Conservation (phyloP, 2,113 vertebrate genomes). For the Nyctereutes procyonoides region DNA sequence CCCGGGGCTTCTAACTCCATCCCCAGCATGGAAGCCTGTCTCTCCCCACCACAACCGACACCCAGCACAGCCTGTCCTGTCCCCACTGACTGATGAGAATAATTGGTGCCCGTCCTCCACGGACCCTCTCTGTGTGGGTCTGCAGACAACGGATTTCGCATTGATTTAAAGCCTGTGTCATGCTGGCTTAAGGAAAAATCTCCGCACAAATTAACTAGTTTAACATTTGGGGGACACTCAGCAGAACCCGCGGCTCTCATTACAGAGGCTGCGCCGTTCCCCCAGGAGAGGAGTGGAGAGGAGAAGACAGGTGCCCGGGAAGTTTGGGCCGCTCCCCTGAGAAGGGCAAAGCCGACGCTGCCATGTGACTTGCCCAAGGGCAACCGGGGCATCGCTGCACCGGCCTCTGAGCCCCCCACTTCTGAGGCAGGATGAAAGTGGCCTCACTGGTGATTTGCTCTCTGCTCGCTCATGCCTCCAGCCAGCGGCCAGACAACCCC, state of each 20-base stretch:
- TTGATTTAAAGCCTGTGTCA: conserved; percentile 79
- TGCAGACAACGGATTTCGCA: conserved; percentile 75
- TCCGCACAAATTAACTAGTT: conserved; percentile 63
- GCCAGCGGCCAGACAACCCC: not conserved
- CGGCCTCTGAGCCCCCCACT: fast-evolving
- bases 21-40: fast-evolving
- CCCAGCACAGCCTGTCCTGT: not conserved
- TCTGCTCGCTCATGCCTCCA: fast-evolving
- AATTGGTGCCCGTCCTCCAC: conserved; percentile 38
- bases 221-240: not conserved
- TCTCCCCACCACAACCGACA: not conserved
- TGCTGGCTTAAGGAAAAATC: conserved; percentile 67
- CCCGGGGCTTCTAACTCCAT: not conserved
- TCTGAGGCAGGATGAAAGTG: fast-evolving
- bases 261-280: not conserved
- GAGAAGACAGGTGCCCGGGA: not conserved
- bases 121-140: conserved; percentile 39
- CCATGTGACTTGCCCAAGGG: not conserved
- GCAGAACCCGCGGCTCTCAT: not conserved
- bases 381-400: fast-evolving
- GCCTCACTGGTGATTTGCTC: not conserved
- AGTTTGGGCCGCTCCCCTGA: fast-evolving
- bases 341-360: not conserved
- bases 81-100: conserved; percentile 58
- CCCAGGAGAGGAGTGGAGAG: not conserved